Conservation (phyloP, 2,888 invertebrate species). For the Pristionchus arcanus region DNA sequence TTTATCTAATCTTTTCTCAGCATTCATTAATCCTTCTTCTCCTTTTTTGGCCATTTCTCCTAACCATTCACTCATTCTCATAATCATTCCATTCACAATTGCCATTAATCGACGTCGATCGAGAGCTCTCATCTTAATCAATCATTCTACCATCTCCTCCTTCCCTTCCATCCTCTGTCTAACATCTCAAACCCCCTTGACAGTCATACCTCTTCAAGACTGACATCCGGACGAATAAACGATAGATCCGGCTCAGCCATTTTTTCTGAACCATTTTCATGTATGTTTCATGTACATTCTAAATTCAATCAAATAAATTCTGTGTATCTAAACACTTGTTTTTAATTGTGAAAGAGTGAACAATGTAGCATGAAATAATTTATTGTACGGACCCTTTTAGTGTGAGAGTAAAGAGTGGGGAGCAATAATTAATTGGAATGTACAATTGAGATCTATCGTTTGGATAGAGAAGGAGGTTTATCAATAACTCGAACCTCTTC, state of each 20-base stretch:
- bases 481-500: slow-evolving; percentile 53
- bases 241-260: slow-evolving; percentile 60
- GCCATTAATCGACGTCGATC: slow-evolving; percentile 64
- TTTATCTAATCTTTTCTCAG: slow-evolving; percentile 60
- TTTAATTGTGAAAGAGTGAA: not conserved
- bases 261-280: not conserved
- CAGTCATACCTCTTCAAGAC: slow-evolving; percentile 56
- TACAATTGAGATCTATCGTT: slow-evolving; percentile 42
- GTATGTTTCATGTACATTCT: not conserved
- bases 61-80: slow-evolving; percentile 58
- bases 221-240: slow-evolving; percentile 64
- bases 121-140: slow-evolving; percentile 60
- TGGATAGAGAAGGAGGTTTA: not conserved
- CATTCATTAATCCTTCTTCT: slow-evolving; percentile 54
- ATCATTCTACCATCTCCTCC: not conserved
- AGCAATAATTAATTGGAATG: slow-evolving; percentile 33
- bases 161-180: not conserved
- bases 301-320: not conserved
- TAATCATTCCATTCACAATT: slow-evolving; percentile 63
- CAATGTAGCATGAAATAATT: not conserved
- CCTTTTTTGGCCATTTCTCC: slow-evolving; percentile 47
- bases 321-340: slow-evolving; percentile 17
- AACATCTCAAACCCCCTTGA: not conserved
- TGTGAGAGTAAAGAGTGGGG: not conserved
- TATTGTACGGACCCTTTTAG: slow-evolving; percentile 29